Percentiles rank a stretch among this genome's conserved stretches.
These are phyloP conservation scores for Forbesichthys agassizii DNA, from an alignment of 2,113 vertebrate genomes.

Conservation along the genomic window DNA sequence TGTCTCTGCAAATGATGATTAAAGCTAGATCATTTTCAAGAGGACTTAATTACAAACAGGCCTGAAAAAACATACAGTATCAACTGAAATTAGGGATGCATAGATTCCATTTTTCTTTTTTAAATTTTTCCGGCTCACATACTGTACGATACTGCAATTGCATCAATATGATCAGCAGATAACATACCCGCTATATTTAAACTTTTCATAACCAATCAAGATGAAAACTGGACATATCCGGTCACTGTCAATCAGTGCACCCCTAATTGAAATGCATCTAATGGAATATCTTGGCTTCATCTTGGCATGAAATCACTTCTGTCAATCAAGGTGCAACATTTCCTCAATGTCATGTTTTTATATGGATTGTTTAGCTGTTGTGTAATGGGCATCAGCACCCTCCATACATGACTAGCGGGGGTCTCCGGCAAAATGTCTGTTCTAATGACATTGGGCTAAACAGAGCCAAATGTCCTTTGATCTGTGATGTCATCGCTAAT, in stretches of 20 bases:
- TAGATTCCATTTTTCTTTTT: no score
- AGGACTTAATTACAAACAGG: slow-evolving; percentile 30
- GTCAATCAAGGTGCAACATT: not conserved
- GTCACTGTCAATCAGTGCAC: no score
- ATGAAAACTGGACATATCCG: no score
- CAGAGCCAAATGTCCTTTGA: slow-evolving; percentile 43
- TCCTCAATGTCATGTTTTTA: slow-evolving; percentile 11
- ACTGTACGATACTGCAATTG: no score
- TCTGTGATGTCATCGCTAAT: slow-evolving; percentile 62
- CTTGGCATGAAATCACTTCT: slow-evolving; percentile 1
- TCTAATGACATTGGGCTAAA: slow-evolving; percentile 53
- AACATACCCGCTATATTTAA: no score
- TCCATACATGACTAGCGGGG: slow-evolving; percentile 37
- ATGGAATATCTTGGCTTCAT: slow-evolving; percentile 27
- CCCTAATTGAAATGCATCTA: slow-evolving; percentile 10
- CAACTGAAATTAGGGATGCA: slow-evolving; percentile 1
- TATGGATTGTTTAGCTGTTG: slow-evolving; percentile 40
- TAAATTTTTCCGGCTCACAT: no score
- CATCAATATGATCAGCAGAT: no score
- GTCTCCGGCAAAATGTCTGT: slow-evolving; percentile 45
- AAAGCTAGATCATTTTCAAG: slow-evolving; percentile 43
- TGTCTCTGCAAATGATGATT: slow-evolving; percentile 40
- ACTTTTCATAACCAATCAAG: no score
- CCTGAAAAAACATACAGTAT: not conserved
- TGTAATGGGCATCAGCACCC: slow-evolving; percentile 37